phyloP scores from a whole-genome alignment of 2,113 vertebrate species.

The Callaeas wilsoni region DNA sequence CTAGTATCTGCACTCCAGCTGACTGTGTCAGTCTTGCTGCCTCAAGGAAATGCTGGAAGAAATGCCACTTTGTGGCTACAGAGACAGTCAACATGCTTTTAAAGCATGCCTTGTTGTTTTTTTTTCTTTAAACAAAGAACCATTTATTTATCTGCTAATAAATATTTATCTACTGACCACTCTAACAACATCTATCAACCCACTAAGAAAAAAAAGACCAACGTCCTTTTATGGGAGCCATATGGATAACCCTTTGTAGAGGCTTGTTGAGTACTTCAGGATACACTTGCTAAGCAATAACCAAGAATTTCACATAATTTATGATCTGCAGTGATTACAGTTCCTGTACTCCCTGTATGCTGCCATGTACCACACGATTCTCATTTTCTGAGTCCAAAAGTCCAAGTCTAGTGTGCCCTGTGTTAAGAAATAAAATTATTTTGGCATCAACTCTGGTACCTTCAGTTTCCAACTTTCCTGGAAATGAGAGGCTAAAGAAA shows the following conservation, averaged over 20 bases:
- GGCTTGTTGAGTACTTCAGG: background rate
- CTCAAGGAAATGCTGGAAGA: background rate
- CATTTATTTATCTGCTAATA: background rate
- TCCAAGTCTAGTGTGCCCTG: background rate
- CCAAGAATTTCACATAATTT: background rate
- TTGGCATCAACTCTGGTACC: background rate
- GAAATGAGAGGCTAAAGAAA: background rate
- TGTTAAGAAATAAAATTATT: background rate
- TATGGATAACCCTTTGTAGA: background rate
- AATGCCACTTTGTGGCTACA: background rate
- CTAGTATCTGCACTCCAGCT: background rate
- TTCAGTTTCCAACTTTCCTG: background rate
- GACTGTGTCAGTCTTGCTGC: slow-evolving; percentile 7
- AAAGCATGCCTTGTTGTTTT: background rate
- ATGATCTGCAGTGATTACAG: background rate
- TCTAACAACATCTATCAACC: background rate
- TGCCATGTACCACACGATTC: background rate
- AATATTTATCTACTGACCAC: background rate
- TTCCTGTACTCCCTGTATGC: background rate
- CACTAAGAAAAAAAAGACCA: background rate
- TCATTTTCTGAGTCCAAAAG: background rate
- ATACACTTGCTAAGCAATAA: background rate
- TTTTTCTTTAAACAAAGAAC: background rate
- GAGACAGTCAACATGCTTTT: background rate
- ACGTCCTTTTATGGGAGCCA: background rate